phyloP scores from a whole-genome alignment of 2,888 invertebrate genomes.

The Lycocerus yunnanus region DNA sequence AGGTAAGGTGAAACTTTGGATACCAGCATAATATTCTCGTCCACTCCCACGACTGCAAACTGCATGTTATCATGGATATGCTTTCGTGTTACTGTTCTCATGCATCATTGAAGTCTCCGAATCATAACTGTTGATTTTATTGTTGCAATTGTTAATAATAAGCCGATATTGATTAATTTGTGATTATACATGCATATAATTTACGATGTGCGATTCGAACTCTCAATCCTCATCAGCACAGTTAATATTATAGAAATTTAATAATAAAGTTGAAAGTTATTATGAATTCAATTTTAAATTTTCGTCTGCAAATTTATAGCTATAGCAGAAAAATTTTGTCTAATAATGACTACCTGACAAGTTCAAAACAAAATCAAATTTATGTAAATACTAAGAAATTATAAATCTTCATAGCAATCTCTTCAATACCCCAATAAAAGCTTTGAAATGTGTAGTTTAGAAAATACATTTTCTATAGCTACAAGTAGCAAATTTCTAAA shows the following conservation, averaged over 20 bases:
- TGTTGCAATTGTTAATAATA: background rate
- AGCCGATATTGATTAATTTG: no score
- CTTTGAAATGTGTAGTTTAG: background rate
- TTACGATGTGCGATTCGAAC: no score
- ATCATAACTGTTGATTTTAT: background rate
- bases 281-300: no score
- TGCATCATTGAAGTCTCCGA: constrained; percentile 7
- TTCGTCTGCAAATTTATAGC: no score
- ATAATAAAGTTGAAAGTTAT: no score
- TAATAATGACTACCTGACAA: background rate
- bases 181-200: no score
- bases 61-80: no score
- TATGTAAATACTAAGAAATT: background rate
- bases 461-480: background rate
- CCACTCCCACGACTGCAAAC: no score
- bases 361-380: background rate
- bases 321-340: no score
- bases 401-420: background rate
- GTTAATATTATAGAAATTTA: no score
- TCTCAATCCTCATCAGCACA: no score
- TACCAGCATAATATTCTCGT: background rate
- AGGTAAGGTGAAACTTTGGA: background rate
- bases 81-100: background rate
- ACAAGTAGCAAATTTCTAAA: constrained; percentile 16
- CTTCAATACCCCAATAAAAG: background rate